These are phyloP conservation scores for Radopholus similis DNA, from an alignment of 1,140 invertebrate species.

Conservation along the genomic window DNA sequence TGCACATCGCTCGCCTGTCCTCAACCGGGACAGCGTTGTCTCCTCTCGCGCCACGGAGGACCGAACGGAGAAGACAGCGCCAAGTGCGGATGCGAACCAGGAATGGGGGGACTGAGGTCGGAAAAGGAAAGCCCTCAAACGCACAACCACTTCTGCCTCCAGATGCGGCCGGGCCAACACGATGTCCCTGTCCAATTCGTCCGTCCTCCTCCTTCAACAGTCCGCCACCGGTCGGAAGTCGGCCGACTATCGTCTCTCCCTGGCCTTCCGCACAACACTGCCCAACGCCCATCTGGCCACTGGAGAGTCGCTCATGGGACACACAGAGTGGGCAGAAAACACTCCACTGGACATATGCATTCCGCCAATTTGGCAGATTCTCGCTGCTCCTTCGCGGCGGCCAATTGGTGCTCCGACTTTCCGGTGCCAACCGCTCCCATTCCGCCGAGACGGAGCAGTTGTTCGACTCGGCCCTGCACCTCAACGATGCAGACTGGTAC, in stretches of 20 bases:
- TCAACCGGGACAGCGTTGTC: too few relatives aligned
- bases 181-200: background rate
- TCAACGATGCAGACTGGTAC: slow-evolving; percentile 47
- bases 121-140: too few relatives aligned
- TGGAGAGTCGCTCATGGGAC: slow-evolving; percentile 37
- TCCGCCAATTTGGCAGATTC: slow-evolving; percentile 2
- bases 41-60: background rate
- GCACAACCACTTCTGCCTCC: too few relatives aligned
- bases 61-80: background rate
- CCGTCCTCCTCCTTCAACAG: slow-evolving; percentile 13
- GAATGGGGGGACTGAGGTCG: background rate
- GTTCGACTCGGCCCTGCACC: background rate
- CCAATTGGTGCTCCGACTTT: background rate
- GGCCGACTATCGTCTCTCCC: background rate
- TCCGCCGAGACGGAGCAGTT: background rate
- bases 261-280: slow-evolving; percentile 37
- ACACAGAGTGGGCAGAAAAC: slow-evolving; percentile 10
- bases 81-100: background rate
- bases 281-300: slow-evolving; percentile 35
- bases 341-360: slow-evolving; percentile 2
- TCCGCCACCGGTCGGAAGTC: background rate
- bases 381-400: background rate
- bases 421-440: background rate
- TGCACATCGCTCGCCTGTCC: background rate
- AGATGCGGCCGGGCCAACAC: background rate